phyloP scores from a whole-genome alignment of 2,888 invertebrate species.

The Adelphocoris suturalis region DNA sequence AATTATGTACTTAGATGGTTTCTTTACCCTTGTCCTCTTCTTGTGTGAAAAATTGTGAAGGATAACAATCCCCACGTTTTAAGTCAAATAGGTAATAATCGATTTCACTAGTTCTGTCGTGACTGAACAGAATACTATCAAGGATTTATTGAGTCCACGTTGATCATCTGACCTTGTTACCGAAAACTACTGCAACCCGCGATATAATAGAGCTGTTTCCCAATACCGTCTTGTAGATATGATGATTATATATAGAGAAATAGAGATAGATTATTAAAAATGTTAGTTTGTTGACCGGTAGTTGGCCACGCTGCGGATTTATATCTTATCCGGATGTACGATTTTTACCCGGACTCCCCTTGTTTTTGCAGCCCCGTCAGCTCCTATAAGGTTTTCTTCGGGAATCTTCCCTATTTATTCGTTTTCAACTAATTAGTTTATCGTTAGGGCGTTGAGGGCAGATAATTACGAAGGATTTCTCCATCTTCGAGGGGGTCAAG shows the following conservation, averaged over 20 bases:
- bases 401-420: conserved; percentile 10
- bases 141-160: not conserved
- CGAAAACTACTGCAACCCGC: not conserved
- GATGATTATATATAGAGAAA: not conserved
- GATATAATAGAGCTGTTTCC: not conserved
- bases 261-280: conserved; percentile 14
- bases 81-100: too few species aligned
- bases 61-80: too few species aligned
- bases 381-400: not conserved
- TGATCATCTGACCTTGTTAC: not conserved
- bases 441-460: conserved; percentile 11
- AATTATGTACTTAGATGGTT: too few species aligned
- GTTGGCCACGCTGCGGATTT: not conserved
- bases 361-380: conserved; percentile 8
- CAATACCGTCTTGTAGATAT: not conserved
- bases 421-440: conserved; percentile 18
- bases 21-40: too few species aligned
- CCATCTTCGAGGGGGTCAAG: conserved; percentile 28
- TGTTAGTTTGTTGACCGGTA: not conserved
- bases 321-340: not conserved
- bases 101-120: too few species aligned
- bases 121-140: too few species aligned
- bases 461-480: conserved; percentile 39
- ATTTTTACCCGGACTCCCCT: not conserved
- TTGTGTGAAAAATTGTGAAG: too few species aligned